phyloP scores from a whole-genome alignment of 2,113 vertebrate species.

The Pardalotus punctatus region DNA sequence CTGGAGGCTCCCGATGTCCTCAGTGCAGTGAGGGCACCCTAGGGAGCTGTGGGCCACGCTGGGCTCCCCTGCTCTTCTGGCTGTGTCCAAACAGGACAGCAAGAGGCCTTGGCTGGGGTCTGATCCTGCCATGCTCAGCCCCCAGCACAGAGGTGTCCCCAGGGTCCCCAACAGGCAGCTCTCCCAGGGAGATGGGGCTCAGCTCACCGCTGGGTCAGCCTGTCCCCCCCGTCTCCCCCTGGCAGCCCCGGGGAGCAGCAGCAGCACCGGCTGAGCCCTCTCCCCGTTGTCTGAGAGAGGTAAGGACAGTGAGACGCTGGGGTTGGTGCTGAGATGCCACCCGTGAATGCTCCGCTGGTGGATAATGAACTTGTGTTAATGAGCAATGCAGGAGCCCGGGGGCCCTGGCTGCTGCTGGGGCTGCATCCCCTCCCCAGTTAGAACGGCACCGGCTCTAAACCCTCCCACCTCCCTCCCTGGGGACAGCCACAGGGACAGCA shows the following conservation, averaged over 20 bases:
- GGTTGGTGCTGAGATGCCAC: neutral
- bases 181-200: neutral
- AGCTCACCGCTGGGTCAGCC: fast-evolving
- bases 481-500: neutral
- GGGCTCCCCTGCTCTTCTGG: neutral
- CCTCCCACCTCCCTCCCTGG: neutral
- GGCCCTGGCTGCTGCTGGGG: neutral
- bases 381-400: neutral
- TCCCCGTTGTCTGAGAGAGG: neutral
- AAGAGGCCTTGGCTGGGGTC: neutral
- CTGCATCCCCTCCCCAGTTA: neutral
- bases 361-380: neutral
- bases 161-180: neutral
- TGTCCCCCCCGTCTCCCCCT: neutral
- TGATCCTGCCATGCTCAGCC: neutral
- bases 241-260: neutral
- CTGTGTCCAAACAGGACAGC: fast-evolving
- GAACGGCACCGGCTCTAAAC: fast-evolving
- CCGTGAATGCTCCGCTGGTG: neutral
- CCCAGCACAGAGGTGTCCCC: neutral
- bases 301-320: neutral
- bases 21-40: neutral
- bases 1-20: neutral
- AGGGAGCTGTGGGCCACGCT: neutral
- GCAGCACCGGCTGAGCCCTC: neutral